A percentile compares a stretch with the other conserved stretches of the same genome.
Evolutionary conservation across 2,113 vertebrate genomes (phyloP).

Genomic region (Hemibagrus wyckioides): DNA sequence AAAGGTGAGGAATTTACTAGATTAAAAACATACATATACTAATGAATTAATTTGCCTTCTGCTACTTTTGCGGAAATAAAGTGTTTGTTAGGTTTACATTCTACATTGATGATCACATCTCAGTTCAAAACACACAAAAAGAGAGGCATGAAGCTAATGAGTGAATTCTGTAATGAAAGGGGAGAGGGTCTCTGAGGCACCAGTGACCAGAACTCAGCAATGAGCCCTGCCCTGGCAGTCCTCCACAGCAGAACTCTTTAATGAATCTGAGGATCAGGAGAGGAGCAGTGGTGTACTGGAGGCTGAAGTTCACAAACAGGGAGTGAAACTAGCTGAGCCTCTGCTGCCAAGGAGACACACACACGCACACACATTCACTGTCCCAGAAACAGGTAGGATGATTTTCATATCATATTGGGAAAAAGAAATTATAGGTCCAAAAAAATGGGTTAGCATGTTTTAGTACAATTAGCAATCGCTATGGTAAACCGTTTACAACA

Average conservation of each 20-base stretch:
- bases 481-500: background rate
- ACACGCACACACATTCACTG: background rate
- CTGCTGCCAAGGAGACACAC: constrained; percentile 24
- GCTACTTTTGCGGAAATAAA: background rate
- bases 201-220: background rate
- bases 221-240: constrained; percentile 9
- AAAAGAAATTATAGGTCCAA: background rate
- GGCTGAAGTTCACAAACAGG: constrained; percentile 56
- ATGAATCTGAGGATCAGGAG: constrained; percentile 51
- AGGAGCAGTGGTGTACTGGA: constrained; percentile 5
- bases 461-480: background rate
- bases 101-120: background rate
- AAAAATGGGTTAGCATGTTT: background rate
- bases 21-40: background rate
- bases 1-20: background rate
- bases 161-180: constrained; percentile 45
- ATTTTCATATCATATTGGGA: background rate
- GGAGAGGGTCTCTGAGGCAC: background rate
- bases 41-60: background rate
- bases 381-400: constrained; percentile 46
- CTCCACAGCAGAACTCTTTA: constrained; percentile 49
- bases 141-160: constrained; percentile 33
- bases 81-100: no score
- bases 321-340: constrained; percentile 22
- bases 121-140: constrained; percentile 40